These are phyloP conservation scores for Eubasilissa splendida DNA, from an alignment of 2,888 invertebrate species.

Conservation along the genomic window DNA sequence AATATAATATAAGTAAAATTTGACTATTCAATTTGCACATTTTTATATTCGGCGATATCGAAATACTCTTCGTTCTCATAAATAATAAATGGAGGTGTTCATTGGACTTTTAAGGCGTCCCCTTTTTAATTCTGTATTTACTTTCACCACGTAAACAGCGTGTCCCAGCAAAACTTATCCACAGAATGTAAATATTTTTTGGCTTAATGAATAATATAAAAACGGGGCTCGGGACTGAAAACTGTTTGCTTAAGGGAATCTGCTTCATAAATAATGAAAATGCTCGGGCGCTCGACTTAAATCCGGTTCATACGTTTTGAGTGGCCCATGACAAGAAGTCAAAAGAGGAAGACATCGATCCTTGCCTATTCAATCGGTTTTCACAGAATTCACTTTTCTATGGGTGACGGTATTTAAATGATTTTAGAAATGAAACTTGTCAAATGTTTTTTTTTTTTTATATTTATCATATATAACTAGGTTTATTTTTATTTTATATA, in stretches of 20 bases:
- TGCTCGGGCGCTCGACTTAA: conserved; percentile 17
- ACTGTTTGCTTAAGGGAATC: conserved; percentile 26
- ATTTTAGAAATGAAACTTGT: not conserved
- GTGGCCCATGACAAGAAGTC: conserved; percentile 4
- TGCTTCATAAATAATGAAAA: conserved; percentile 35
- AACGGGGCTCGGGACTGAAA: conserved; percentile 21
- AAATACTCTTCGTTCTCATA: conserved; percentile 14
- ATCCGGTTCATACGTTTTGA: conserved; percentile 12
- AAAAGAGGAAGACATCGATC: not conserved
- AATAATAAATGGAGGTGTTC: conserved; percentile 21
- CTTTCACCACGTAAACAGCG: not conserved
- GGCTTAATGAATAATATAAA: conserved; percentile 51
- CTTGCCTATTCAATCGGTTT: not conserved
- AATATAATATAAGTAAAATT: not conserved
- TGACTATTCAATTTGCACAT: not conserved
- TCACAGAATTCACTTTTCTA: not conserved
- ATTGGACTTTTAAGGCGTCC: not conserved
- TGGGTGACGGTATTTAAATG: too few relatives aligned
- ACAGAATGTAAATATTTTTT: conserved; percentile 44
- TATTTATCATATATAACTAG: not conserved
- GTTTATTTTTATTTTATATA: too few relatives aligned
- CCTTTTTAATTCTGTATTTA: not conserved
- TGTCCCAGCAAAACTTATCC: conserved; percentile 1
- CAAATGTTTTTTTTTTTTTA: not conserved
- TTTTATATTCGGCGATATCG: not conserved